phyloP scores from a whole-genome alignment of 2,113 vertebrate genomes.

The Cyanoderma ruficeps region DNA sequence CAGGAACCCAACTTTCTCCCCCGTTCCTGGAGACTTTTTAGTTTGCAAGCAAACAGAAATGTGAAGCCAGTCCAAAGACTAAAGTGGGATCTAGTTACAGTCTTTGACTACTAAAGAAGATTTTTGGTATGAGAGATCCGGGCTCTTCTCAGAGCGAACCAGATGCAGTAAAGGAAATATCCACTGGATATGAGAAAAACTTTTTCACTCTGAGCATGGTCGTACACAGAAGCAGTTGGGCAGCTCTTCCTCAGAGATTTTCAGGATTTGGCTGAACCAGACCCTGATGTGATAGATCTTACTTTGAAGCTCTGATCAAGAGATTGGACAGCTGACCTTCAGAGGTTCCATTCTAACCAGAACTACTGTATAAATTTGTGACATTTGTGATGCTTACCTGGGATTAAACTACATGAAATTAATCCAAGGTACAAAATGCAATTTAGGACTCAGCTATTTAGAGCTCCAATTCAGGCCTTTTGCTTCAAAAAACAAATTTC shows the following conservation, averaged over 20 bases:
- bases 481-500: neutral
- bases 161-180: neutral
- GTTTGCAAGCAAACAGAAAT: neutral
- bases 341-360: neutral
- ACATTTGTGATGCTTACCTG: neutral
- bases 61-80: neutral
- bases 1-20: neutral
- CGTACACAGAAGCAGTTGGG: neutral
- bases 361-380: neutral
- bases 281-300: neutral
- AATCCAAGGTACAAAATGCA: neutral
- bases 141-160: neutral
- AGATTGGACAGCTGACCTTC: neutral
- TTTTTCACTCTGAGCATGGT: neutral
- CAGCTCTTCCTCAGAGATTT: neutral
- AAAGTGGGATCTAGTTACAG: neutral
- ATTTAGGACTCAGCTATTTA: neutral
- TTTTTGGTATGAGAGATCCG: neutral
- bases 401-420: neutral
- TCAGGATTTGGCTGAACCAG: neutral
- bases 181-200: neutral
- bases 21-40: neutral
- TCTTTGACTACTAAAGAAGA: neutral
- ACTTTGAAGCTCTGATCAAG: neutral
- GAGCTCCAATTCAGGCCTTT: neutral